These are phyloP conservation scores for Alouatta palliata DNA, from an alignment of 2,113 vertebrate genomes.

Conservation along the genomic window DNA sequence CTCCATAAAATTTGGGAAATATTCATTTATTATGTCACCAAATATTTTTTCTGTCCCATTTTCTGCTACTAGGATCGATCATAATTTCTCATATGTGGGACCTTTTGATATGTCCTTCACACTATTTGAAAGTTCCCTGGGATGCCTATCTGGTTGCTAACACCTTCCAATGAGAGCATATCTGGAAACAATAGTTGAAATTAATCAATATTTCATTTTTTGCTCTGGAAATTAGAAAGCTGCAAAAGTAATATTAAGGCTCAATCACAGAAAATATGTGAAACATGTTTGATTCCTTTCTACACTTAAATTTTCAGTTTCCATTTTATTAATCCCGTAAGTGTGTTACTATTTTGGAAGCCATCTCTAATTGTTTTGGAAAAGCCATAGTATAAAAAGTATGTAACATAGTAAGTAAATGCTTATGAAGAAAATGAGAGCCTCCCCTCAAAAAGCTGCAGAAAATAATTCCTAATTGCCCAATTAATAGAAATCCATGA, in stretches of 20 bases:
- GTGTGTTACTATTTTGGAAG: neutral
- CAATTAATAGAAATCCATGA: neutral
- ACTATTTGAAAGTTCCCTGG: neutral
- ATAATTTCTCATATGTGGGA: neutral
- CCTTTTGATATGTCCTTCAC: neutral
- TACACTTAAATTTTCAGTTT: neutral
- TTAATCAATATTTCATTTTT: neutral
- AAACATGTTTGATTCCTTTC: neutral
- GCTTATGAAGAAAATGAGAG: neutral
- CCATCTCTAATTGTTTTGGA: neutral
- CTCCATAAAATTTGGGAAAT: neutral
- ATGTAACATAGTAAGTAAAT: neutral
- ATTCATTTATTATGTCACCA: neutral
- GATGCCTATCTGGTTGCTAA: neutral
- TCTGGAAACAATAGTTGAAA: neutral
- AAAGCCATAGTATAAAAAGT: neutral
- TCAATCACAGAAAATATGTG: neutral
- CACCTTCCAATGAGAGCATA: neutral
- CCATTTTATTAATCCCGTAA: neutral
- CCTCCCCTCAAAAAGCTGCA: neutral
- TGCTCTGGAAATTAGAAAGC: neutral
- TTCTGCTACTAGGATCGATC: neutral
- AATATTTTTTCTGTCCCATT: neutral
- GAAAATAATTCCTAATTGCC: neutral
- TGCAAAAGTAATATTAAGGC: neutral